Percentiles rank a stretch among this genome's conserved stretches.
Evolutionary conservation across 2,113 vertebrate genomes (phyloP).

Genomic region (Gallinago paraguaiae): DNA sequence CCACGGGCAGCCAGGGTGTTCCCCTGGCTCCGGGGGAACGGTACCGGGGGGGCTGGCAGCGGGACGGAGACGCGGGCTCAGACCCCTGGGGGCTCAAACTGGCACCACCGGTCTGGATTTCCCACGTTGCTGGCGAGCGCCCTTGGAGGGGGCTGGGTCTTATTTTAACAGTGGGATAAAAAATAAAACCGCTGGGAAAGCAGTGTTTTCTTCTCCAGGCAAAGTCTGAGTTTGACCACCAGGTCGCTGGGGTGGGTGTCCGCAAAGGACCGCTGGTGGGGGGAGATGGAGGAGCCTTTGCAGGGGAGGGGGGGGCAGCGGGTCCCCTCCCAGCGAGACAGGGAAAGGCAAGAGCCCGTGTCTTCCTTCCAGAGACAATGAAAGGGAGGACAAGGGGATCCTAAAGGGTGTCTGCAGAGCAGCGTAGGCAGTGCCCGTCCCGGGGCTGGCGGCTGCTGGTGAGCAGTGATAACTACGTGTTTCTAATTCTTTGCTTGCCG

Average conservation of each 20-base stretch:
- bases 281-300: not conserved
- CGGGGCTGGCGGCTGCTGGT: not conserved
- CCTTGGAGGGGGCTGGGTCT: not conserved
- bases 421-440: not conserved
- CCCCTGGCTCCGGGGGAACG: not conserved
- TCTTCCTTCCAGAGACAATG: not conserved
- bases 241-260: not conserved
- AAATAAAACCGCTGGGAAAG: not conserved
- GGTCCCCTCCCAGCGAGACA: not conserved
- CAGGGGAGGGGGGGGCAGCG: rapidly evolving
- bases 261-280: not conserved
- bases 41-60: not conserved
- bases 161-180: not conserved
- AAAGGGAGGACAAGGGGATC: not conserved
- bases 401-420: not conserved
- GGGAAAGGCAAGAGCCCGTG: not conserved
- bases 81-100: not conserved
- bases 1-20: not conserved
- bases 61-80: rapidly evolving
- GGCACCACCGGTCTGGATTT: not conserved
- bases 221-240: rapidly evolving
- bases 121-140: rapidly evolving
- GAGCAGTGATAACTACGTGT: not conserved
- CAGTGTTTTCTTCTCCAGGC: rapidly evolving
- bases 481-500: constrained; percentile 39